phyloP scores from a whole-genome alignment of 2,797 vertebrate genomes.

The Siniperca scherzeri region DNA sequence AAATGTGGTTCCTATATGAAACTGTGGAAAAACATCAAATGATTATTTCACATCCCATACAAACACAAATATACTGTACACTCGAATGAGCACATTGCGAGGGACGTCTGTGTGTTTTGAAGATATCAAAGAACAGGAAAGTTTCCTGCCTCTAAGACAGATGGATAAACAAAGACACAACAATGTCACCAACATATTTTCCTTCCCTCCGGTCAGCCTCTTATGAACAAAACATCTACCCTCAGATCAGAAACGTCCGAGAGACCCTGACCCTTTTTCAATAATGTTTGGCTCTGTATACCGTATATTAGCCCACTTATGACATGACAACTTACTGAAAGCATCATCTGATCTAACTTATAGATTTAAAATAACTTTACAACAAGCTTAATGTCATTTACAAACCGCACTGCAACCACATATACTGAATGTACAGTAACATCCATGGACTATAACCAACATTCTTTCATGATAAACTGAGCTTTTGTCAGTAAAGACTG shows the following conservation, averaged over 20 bases:
- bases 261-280: too few relatives aligned
- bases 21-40: conserved; percentile 27
- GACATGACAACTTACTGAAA: not conserved
- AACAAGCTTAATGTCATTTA: not conserved
- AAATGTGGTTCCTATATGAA: conserved; percentile 35
- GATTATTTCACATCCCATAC: conserved; percentile 40
- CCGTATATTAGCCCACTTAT: not conserved
- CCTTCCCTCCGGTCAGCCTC: conserved; percentile 1
- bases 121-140: conserved; percentile 36
- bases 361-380: not conserved
- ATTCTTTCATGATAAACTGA: not conserved
- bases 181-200: conserved; percentile 9
- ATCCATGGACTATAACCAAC: not conserved
- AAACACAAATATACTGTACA: conserved; percentile 17
- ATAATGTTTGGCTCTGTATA: not conserved
- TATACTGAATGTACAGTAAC: not conserved
- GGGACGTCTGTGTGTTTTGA: conserved; percentile 13
- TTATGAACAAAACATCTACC: conserved; percentile 13
- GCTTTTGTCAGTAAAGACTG: not conserved
- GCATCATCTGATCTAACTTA: not conserved
- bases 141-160: conserved; percentile 4
- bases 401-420: not conserved
- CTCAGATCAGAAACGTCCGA: not conserved
- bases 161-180: conserved; percentile 48
- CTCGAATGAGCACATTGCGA: conserved; percentile 6